A percentile compares a stretch with the other conserved stretches of the same genome.
These are phyloP conservation scores for Pemphigus obesinymphae DNA, from an alignment of 1,140 invertebrate genomes.

Conservation along the genomic window DNA sequence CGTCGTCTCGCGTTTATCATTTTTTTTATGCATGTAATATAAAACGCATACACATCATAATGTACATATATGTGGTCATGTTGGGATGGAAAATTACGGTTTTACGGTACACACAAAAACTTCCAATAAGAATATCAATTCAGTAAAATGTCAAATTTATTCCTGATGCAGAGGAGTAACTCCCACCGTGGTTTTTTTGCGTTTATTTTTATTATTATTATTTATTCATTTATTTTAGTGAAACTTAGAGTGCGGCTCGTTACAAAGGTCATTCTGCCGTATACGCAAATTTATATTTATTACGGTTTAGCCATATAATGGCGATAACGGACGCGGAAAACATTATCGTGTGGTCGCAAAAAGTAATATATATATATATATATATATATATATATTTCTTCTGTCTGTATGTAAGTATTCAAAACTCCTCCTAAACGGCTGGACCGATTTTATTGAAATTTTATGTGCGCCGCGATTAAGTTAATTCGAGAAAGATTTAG, in stretches of 20 bases:
- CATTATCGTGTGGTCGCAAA: too few species aligned
- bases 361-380: too few species aligned
- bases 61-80: not conserved
- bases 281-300: not conserved
- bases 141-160: not conserved
- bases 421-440: too few species aligned
- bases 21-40: not conserved
- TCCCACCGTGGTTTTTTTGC: not conserved
- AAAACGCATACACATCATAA: not conserved
- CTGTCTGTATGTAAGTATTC: too few species aligned
- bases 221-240: too few species aligned
- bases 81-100: not conserved
- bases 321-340: not conserved
- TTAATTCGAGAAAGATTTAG: too few species aligned
- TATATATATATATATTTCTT: too few species aligned
- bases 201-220: too few species aligned
- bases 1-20: slow-evolving; percentile 4
- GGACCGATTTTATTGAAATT: too few species aligned
- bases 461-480: too few species aligned
- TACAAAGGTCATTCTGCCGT: not conserved
- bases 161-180: too few species aligned
- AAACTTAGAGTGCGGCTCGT: not conserved
- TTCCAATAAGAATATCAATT: not conserved
- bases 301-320: not conserved
- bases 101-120: not conserved